phyloP scores from a whole-genome alignment of 2,888 invertebrate genomes.

The Aspidapion aeneum region DNA sequence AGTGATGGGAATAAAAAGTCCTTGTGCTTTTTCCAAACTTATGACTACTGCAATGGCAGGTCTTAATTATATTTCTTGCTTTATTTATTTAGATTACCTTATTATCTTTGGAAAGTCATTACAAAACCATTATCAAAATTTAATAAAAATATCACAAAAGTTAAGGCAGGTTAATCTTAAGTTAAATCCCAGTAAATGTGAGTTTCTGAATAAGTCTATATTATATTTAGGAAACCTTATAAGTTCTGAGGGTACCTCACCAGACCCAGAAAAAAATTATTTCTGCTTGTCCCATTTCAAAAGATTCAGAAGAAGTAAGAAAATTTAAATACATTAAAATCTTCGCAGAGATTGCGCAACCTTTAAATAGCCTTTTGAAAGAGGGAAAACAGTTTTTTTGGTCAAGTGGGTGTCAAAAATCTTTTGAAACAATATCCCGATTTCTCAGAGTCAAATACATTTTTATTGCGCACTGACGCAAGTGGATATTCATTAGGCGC shows the following conservation, averaged over 20 bases:
- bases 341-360: slow-evolving; percentile 11
- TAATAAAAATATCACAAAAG: slow-evolving; percentile 11
- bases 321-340: slow-evolving; percentile 12
- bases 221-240: slow-evolving; percentile 18
- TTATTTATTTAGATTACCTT: slow-evolving; percentile 20
- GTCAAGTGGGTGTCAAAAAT: background rate
- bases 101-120: slow-evolving; percentile 29
- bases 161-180: slow-evolving; percentile 13
- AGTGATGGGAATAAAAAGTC: slow-evolving; percentile 32
- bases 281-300: slow-evolving; percentile 3
- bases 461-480: background rate
- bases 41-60: slow-evolving; percentile 32
- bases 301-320: slow-evolving; percentile 7
- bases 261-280: slow-evolving; percentile 2
- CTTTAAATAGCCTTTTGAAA: background rate
- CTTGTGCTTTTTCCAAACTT: slow-evolving; percentile 30
- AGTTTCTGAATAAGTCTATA: slow-evolving; percentile 17
- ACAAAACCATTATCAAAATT: slow-evolving; percentile 23
- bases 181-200: slow-evolving; percentile 15
- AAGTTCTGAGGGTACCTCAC: slow-evolving; percentile 13
- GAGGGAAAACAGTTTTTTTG: background rate
- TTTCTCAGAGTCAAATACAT: background rate
- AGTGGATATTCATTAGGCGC: slow-evolving; percentile 15
- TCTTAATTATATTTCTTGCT: slow-evolving; percentile 22
- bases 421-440: background rate